Conservation (phyloP, 2,888 invertebrate species). For the Doris montereyensis region DNA sequence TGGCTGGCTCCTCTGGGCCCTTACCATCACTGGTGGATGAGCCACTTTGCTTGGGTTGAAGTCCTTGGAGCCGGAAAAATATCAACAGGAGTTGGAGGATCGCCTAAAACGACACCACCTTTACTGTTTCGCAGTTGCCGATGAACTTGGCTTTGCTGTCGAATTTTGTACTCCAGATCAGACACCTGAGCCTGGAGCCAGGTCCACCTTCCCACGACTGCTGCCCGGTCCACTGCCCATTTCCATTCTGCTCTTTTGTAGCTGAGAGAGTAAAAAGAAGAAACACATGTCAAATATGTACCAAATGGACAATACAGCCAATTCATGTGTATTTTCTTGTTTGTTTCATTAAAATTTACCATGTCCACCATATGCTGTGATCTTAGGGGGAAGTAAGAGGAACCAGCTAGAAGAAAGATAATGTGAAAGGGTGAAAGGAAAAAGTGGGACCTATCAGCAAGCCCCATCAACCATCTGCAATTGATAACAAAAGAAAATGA, state of each 20-base stretch:
- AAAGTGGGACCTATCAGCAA: no score
- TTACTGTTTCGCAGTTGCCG: constrained; percentile 76
- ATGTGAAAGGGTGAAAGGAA: no score
- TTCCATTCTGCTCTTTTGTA: constrained; percentile 72
- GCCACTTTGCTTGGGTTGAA: neutral
- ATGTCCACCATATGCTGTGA: no score
- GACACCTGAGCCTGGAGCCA: constrained; percentile 94
- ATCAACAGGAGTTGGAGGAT: constrained; percentile 56
- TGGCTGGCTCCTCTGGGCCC: constrained; percentile 8
- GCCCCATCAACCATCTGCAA: no score
- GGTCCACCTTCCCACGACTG: constrained; percentile 89
- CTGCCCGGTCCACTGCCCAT: constrained; percentile 82
- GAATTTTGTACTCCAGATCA: constrained; percentile 91
- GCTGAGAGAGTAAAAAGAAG: constrained; percentile 71
- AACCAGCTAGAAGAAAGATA: neutral
- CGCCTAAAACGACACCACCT: constrained; percentile 76
- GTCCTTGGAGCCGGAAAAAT: constrained; percentile 41
- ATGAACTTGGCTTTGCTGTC: constrained; percentile 88
- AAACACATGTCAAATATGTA: neutral
- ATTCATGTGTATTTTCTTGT: neutral
- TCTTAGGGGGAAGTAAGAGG: no score
- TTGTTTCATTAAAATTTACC: no score
- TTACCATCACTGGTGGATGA: neutral
- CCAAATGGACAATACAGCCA: neutral
- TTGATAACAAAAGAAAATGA: neutral